Evolutionary conservation across 2,113 vertebrate genomes (phyloP).

Genomic region (Arenaria interpres): DNA sequence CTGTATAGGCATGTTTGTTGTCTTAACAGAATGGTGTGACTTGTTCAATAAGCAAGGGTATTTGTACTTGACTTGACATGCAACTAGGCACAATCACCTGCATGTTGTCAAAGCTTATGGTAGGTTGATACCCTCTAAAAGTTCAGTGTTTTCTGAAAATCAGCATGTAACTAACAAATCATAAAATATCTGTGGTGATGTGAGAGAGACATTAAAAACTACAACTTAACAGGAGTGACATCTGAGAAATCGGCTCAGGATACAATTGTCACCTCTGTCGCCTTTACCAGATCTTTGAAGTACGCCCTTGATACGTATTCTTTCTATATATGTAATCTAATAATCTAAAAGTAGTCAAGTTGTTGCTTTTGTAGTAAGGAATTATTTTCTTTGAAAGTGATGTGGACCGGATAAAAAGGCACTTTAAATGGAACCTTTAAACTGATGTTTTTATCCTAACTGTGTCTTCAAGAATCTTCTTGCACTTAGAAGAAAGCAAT

Average conservation of each 20-base stretch:
- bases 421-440: not conserved
- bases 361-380: not conserved
- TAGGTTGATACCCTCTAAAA: not conserved
- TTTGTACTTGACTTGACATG: not conserved
- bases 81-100: not conserved
- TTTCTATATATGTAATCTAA: not conserved
- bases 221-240: not conserved
- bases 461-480: not conserved
- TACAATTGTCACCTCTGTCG: not conserved
- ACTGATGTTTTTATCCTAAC: not conserved
- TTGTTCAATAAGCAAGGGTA: not conserved
- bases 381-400: not conserved
- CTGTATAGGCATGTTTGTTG: not conserved
- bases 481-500: not conserved
- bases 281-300: not conserved
- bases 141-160: not conserved
- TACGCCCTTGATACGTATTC: not conserved
- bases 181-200: not conserved
- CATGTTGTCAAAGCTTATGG: not conserved
- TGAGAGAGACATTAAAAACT: accelerated
- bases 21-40: not conserved
- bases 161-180: not conserved
- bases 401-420: not conserved
- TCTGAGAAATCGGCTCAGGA: not conserved
- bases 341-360: not conserved